Percentiles rank a stretch among this genome's conserved stretches.
These are phyloP conservation scores for Anthopleura xanthogrammica DNA, from an alignment of 92 coral and sea anemone genomes.

Conservation along the genomic window DNA sequence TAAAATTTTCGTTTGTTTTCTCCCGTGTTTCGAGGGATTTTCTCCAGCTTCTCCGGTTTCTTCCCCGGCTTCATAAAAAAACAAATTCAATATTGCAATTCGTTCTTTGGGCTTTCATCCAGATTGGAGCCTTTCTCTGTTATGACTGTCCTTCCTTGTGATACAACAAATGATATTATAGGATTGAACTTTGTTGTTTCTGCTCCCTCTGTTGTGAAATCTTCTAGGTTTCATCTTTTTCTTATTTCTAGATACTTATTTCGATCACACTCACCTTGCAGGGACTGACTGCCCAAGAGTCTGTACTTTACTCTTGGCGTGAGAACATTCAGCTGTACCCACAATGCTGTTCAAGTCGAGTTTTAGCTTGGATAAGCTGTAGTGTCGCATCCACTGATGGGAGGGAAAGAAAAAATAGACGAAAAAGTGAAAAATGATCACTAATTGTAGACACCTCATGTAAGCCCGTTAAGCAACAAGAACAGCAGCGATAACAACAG, in stretches of 20 bases:
- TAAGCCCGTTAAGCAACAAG: too few relatives aligned
- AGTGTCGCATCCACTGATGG: slow-evolving; percentile 96
- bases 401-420: background rate
- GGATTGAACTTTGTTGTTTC: background rate
- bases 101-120: too few relatives aligned
- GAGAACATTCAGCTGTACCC: slow-evolving; percentile 94
- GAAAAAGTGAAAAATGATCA: background rate
- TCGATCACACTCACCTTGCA: slow-evolving; percentile 65
- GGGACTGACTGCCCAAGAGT: slow-evolving; percentile 88
- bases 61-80: background rate
- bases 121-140: too few relatives aligned
- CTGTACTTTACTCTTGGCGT: slow-evolving; percentile 89
- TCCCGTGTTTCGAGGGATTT: too few relatives aligned
- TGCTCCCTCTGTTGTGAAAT: background rate
- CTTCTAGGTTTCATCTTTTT: background rate
- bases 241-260: background rate
- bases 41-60: background rate
- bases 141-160: too few relatives aligned
- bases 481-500: too few relatives aligned
- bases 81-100: too few relatives aligned
- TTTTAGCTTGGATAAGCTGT: slow-evolving; percentile 88
- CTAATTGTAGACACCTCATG: background rate
- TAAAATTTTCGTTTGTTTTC: too few relatives aligned
- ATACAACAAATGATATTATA: too few relatives aligned
- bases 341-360: slow-evolving; percentile 89